phyloP scores from a whole-genome alignment of 2,113 vertebrate species.

The Gnathonemus longibarbis region DNA sequence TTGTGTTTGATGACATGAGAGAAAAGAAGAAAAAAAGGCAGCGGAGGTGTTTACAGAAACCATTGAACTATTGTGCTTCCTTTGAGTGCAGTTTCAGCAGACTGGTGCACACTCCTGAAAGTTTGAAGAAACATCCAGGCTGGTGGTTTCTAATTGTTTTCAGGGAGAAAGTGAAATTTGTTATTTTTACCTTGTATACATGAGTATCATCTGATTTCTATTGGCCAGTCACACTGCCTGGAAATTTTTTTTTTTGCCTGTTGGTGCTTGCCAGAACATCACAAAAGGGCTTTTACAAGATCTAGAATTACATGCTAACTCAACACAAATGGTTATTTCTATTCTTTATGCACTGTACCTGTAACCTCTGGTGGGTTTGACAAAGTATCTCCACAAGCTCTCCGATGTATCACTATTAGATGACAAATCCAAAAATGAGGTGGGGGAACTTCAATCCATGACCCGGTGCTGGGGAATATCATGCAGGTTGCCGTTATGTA shows the following conservation, averaged over 20 bases:
- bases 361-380: background rate
- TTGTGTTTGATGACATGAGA: constrained; percentile 34
- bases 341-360: background rate
- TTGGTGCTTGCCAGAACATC: background rate
- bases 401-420: background rate
- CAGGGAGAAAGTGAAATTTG: constrained; percentile 26
- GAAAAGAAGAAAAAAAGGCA: constrained; percentile 20
- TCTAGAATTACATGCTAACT: background rate
- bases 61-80: constrained; percentile 4
- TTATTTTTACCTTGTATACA: constrained; percentile 15
- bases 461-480: background rate
- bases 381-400: background rate
- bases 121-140: constrained; percentile 13
- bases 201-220: background rate
- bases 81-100: constrained; percentile 9
- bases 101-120: background rate
- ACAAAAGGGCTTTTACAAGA: background rate
- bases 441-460: background rate
- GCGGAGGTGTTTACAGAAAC: constrained; percentile 57
- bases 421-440: background rate
- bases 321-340: background rate
- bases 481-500: background rate
- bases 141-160: constrained; percentile 9
- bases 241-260: background rate
- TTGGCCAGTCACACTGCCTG: constrained; percentile 5